phyloP scores from a whole-genome alignment of 2,113 vertebrate species.

The Tragelaphus strepsiceros region DNA sequence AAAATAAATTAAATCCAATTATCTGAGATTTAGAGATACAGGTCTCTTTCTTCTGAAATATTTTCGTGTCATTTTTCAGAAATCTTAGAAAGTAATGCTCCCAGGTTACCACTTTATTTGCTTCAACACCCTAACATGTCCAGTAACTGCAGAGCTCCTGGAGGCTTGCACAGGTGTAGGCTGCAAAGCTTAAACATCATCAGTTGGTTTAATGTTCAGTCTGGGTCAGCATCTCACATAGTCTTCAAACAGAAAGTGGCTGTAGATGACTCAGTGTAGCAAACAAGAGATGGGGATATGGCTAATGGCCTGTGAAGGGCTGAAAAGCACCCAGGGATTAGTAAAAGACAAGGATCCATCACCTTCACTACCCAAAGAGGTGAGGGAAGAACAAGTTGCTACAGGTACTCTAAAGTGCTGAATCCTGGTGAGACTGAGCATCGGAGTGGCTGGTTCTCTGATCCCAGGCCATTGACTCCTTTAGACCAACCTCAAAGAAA shows the following conservation, averaged over 20 bases:
- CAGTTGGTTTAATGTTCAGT: neutral
- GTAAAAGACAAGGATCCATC: neutral
- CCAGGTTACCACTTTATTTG: neutral
- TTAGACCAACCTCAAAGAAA: neutral
- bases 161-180: neutral
- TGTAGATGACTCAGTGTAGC: neutral
- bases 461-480: neutral
- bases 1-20: neutral
- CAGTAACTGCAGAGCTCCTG: neutral
- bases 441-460: neutral
- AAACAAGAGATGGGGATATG: too few species aligned
- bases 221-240: too few species aligned
- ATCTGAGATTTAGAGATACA: neutral
- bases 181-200: neutral
- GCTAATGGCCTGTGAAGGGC: neutral
- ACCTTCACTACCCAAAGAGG: neutral
- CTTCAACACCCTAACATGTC: neutral
- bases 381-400: neutral
- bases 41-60: neutral
- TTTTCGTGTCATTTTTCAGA: neutral
- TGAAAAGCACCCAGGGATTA: neutral
- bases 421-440: neutral
- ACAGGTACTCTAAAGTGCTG: neutral
- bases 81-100: neutral
- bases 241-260: neutral